A percentile compares a stretch with the other conserved stretches of the same genome.
phyloP scores from a whole-genome alignment of 2,888 invertebrate genomes.

The Microctonus hyperodae region DNA sequence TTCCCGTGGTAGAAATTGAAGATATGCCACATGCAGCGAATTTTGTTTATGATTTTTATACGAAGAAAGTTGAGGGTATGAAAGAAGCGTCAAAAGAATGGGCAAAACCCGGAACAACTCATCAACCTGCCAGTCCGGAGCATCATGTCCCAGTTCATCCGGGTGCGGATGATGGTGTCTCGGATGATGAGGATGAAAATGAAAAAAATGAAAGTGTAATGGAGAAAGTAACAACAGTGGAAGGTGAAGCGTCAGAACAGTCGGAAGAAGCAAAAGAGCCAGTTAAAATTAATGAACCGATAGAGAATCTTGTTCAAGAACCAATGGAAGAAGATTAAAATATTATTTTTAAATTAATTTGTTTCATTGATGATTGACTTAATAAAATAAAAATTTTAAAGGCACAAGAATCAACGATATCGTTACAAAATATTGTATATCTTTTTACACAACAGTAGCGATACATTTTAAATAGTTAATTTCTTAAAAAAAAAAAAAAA shows the following conservation, averaged over 20 bases:
- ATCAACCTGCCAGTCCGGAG: constrained; percentile 65
- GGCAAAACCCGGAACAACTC: constrained; percentile 71
- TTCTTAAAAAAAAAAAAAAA: not conserved
- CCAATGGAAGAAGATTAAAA: constrained; percentile 45
- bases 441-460: not conserved
- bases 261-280: constrained; percentile 19
- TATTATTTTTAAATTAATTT: not conserved
- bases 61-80: constrained; percentile 74
- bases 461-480: not conserved
- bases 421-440: not conserved
- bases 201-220: constrained; percentile 22
- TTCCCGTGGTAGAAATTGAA: constrained; percentile 70
- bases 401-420: not conserved
- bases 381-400: not conserved
- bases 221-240: not conserved
- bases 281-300: constrained; percentile 27
- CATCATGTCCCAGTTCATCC: constrained; percentile 72
- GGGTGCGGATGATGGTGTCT: constrained; percentile 70
- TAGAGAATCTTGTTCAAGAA: constrained; percentile 37
- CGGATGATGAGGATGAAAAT: constrained; percentile 66
- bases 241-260: not conserved
- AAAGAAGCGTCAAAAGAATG: constrained; percentile 67
- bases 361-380: not conserved
- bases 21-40: constrained; percentile 96
- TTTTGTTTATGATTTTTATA: constrained; percentile 93